Evolutionary conservation across 2,797 vertebrate species (phyloP).

Genomic region (Cossypha caffra): DNA sequence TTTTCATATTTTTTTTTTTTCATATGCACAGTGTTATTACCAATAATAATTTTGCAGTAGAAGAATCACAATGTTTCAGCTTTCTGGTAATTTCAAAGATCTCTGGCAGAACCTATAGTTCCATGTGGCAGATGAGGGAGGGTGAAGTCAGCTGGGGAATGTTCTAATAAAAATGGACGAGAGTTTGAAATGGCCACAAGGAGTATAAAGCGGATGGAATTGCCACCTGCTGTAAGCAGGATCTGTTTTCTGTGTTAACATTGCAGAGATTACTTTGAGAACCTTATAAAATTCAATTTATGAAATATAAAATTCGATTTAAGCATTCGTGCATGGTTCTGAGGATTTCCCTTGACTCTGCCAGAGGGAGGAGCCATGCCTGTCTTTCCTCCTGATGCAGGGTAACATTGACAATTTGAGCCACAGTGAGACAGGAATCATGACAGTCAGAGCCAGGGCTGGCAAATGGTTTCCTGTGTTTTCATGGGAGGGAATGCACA

Average conservation of each 20-base stretch:
- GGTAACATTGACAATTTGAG: background rate
- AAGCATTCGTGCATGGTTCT: background rate
- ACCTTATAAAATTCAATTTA: background rate
- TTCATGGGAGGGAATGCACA: rapidly evolving
- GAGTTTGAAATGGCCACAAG: background rate
- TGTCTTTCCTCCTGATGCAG: background rate
- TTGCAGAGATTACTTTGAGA: background rate
- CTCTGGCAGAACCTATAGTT: background rate
- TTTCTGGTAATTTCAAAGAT: background rate
- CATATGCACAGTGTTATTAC: background rate
- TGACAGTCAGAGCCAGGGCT: background rate
- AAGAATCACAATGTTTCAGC: background rate
- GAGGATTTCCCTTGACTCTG: background rate
- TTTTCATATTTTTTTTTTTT: no score
- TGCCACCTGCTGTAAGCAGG: background rate
- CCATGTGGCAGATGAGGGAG: background rate
- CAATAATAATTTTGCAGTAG: background rate
- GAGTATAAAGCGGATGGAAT: background rate
- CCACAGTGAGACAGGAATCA: background rate
- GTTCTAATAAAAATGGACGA: background rate
- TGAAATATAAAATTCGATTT: background rate
- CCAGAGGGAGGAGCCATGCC: rapidly evolving
- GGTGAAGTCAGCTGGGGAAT: background rate
- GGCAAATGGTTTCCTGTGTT: background rate
- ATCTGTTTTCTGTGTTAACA: background rate